Conservation (phyloP, 2,113 vertebrate genomes). For the Malurus melanocephalus region DNA sequence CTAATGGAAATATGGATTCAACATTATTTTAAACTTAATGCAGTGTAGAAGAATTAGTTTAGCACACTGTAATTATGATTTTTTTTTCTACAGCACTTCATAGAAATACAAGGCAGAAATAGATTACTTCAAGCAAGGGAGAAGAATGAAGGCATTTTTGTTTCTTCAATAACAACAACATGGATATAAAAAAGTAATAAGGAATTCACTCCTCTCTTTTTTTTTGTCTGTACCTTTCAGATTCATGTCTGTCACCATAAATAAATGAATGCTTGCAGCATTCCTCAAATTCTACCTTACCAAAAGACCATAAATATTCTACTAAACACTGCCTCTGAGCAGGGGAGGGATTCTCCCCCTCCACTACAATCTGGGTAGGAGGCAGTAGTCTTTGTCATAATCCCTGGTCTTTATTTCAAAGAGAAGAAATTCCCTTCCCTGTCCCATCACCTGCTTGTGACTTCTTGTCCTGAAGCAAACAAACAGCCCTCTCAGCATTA, state of each 20-base stretch:
- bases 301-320: not conserved
- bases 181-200: not conserved
- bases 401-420: not conserved
- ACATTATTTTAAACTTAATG: slow-evolving; percentile 44
- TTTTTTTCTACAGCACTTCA: slow-evolving; percentile 1
- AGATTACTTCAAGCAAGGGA: not conserved
- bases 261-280: not conserved
- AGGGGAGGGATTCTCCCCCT: not conserved
- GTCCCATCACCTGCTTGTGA: not conserved
- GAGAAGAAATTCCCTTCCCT: not conserved
- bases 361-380: not conserved
- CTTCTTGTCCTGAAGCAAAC: not conserved
- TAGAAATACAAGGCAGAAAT: slow-evolving; percentile 16
- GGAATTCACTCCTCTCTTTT: not conserved
- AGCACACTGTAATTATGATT: slow-evolving; percentile 13
- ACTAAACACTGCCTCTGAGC: not conserved
- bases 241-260: not conserved
- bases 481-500: not conserved
- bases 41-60: slow-evolving; percentile 29
- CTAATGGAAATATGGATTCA: slow-evolving; percentile 49
- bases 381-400: not conserved
- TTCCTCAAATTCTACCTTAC: not conserved
- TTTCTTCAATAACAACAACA: not conserved
- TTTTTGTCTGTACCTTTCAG: not conserved
- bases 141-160: not conserved